Percentiles rank a stretch among this genome's conserved stretches.
Conservation (phyloP, 2,113 vertebrate species). For the Nerophis ophidion region DNA sequence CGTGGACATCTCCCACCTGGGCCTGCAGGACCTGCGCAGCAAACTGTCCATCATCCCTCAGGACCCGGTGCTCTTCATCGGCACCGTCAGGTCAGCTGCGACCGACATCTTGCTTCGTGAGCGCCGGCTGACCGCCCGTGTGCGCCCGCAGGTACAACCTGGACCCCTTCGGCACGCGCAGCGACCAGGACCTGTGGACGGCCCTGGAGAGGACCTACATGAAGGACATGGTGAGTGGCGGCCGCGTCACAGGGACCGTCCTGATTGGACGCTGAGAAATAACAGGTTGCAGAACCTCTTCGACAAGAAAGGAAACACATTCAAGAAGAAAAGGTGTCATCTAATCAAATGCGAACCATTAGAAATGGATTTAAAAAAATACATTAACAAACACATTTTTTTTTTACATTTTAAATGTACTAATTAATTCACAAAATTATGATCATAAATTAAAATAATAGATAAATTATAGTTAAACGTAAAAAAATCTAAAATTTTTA, state of each 20-base stretch:
- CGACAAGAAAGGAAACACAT: no score
- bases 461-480: no score
- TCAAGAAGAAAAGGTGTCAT: no score
- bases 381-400: no score
- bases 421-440: no score
- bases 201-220: constrained; percentile 77
- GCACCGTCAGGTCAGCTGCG: constrained; percentile 72
- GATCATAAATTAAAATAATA: no score
- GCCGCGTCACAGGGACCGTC: no score
- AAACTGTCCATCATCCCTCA: constrained; percentile 80
- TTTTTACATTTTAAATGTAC: no score
- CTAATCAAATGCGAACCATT: no score
- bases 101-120: neutral
- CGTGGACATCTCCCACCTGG: constrained; percentile 62
- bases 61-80: constrained; percentile 77
- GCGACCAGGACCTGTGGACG: constrained; percentile 69
- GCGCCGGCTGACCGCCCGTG: neutral
- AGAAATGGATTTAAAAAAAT: no score
- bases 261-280: neutral
- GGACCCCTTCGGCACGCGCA: constrained; percentile 68
- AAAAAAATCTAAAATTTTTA: no score
- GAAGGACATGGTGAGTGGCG: constrained; percentile 64
- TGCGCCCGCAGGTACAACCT: constrained; percentile 69
- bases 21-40: constrained; percentile 73
- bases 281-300: no score